These are phyloP conservation scores for Metridium senile DNA, from an alignment of 92 coral and sea anemone genomes.

Conservation along the genomic window DNA sequence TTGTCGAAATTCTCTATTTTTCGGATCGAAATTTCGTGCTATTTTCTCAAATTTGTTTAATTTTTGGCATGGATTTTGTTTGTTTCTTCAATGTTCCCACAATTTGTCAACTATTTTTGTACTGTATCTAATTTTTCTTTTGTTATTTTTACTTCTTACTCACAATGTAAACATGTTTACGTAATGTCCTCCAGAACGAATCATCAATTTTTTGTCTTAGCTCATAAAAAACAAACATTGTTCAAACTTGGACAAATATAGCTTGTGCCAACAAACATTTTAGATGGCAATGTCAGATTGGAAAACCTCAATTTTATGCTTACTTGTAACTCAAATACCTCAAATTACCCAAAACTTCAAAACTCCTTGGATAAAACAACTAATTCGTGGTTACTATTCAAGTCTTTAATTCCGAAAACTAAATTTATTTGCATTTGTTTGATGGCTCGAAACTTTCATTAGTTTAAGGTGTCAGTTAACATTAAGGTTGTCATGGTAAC, in stretches of 20 bases:
- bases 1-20: too few species aligned
- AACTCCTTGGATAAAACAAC: neutral
- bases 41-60: too few species aligned
- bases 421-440: neutral
- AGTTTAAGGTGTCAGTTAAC: slow-evolving; percentile 20
- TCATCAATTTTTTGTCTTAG: slow-evolving; percentile 18
- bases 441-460: slow-evolving; percentile 19
- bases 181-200: neutral
- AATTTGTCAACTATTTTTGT: neutral
- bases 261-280: neutral
- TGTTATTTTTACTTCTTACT: slow-evolving; percentile 13
- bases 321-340: neutral
- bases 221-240: slow-evolving; percentile 17
- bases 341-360: neutral
- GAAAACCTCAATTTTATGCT: neutral
- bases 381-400: neutral
- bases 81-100: too few species aligned
- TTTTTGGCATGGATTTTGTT: too few species aligned
- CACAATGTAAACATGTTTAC: slow-evolving; percentile 12
- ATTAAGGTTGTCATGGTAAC: slow-evolving; percentile 11
- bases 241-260: slow-evolving; percentile 8
- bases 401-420: neutral
- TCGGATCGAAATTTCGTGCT: too few species aligned
- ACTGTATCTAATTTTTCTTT: neutral
- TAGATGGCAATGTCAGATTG: neutral